Conservation (phyloP, 2,113 vertebrate species). For the Larimichthys polyactis region DNA sequence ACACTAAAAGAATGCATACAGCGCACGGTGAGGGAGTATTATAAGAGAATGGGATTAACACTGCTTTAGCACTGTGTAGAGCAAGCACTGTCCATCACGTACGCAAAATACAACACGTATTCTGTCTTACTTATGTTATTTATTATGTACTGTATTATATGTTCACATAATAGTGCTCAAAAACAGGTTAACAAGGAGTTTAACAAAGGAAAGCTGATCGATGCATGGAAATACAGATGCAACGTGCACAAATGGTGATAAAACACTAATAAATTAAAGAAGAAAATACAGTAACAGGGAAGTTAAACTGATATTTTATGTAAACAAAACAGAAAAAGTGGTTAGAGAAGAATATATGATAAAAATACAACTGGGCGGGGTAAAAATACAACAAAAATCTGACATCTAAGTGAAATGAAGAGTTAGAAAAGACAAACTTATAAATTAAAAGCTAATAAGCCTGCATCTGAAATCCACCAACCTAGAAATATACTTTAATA, state of each 20-base stretch:
- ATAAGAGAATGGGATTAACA: constrained; percentile 40
- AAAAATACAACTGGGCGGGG: neutral
- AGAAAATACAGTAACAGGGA: neutral
- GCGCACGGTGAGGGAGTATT: constrained; percentile 27
- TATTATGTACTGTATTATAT: neutral
- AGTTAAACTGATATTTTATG: neutral
- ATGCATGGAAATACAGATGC: neutral
- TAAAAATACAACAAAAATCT: neutral
- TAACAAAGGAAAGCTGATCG: neutral
- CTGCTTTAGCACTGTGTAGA: neutral
- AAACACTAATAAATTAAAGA: neutral
- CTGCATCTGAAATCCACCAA: neutral
- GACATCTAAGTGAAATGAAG: neutral
- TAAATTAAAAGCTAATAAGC: constrained; percentile 15
- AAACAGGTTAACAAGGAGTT: neutral
- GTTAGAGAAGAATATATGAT: neutral
- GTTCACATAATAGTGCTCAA: neutral
- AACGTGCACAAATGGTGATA: neutral
- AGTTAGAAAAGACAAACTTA: neutral
- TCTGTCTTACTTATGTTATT: neutral
- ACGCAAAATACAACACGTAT: neutral
- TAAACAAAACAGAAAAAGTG: neutral
- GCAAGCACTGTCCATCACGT: neutral
- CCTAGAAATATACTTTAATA: neutral
- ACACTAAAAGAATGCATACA: constrained; percentile 6